Evolutionary conservation across 2,888 invertebrate genomes (phyloP).

Genomic region (Microplitis deprimator): DNA sequence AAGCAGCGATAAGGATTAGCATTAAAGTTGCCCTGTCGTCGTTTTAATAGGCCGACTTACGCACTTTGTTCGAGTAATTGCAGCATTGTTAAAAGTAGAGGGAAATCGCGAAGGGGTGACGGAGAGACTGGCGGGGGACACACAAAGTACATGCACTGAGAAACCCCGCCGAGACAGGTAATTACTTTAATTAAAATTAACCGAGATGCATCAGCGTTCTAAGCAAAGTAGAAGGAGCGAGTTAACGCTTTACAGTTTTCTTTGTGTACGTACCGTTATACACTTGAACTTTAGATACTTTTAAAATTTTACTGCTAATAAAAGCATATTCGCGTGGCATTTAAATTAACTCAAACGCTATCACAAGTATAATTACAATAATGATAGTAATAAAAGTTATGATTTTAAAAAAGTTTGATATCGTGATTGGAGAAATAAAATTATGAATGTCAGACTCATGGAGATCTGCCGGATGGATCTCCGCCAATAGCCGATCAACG

Average conservation of each 20-base stretch:
- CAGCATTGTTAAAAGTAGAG: conserved; percentile 48
- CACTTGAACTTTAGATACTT: conserved; percentile 4
- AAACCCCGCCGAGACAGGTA: conserved; percentile 11
- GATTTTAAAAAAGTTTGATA: neutral
- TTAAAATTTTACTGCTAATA: neutral
- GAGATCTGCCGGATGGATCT: conserved; percentile 8
- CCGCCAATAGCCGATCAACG: conserved; percentile 33
- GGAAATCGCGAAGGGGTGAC: neutral
- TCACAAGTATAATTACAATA: neutral
- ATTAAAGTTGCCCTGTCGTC: conserved; percentile 49
- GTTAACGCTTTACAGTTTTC: neutral
- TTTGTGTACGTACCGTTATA: neutral
- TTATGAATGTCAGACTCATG: neutral
- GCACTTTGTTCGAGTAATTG: conserved; percentile 61
- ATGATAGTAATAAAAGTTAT: neutral
- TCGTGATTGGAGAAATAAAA: neutral
- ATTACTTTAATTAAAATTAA: conserved; percentile 30
- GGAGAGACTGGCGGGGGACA: neutral
- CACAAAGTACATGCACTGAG: conserved; percentile 11
- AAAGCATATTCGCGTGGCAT: neutral
- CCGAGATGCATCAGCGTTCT: conserved; percentile 20
- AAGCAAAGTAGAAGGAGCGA: neutral
- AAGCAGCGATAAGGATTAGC: conserved; percentile 2
- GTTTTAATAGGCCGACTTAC: conserved; percentile 61
- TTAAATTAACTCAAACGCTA: neutral